These are phyloP conservation scores for Platygyra sinensis DNA, from an alignment of 64 coral and sea anemone species.

Conservation along the genomic window DNA sequence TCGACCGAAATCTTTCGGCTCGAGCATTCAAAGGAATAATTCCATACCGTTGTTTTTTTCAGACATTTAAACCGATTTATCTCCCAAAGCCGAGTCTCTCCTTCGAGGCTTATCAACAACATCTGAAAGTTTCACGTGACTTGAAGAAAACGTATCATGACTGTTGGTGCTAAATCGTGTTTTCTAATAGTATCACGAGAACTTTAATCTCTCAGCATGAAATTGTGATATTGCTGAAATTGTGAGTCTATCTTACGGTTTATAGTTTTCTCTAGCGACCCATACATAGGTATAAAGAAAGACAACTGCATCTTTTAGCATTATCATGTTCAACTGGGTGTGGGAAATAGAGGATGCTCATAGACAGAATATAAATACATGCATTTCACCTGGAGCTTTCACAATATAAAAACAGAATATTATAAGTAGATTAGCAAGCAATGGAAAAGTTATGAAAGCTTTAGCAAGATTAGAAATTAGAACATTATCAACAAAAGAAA, in stretches of 20 bases:
- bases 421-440: slow-evolving; percentile 34
- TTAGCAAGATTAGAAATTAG: slow-evolving; percentile 38
- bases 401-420: background rate
- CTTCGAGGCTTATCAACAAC: slow-evolving; percentile 2
- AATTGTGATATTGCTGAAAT: too few species aligned
- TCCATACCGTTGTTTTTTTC: slow-evolving; percentile 1
- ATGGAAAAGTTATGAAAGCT: slow-evolving; percentile 32
- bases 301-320: too few species aligned
- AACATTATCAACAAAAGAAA: slow-evolving; percentile 40
- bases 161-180: background rate
- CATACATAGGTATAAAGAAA: too few species aligned
- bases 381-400: too few species aligned
- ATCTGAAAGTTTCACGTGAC: background rate
- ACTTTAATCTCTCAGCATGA: too few species aligned
- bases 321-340: too few species aligned
- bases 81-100: background rate
- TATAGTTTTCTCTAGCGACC: too few species aligned
- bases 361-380: too few species aligned
- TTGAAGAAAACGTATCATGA: background rate
- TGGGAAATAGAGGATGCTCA: too few species aligned
- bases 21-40: background rate
- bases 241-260: too few species aligned
- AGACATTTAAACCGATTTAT: slow-evolving; percentile 17
- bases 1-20: background rate
- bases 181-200: background rate